These are phyloP conservation scores for Drosophila hawaiiensis DNA, from an alignment of 2,888 invertebrate species.

Conservation along the genomic window DNA sequence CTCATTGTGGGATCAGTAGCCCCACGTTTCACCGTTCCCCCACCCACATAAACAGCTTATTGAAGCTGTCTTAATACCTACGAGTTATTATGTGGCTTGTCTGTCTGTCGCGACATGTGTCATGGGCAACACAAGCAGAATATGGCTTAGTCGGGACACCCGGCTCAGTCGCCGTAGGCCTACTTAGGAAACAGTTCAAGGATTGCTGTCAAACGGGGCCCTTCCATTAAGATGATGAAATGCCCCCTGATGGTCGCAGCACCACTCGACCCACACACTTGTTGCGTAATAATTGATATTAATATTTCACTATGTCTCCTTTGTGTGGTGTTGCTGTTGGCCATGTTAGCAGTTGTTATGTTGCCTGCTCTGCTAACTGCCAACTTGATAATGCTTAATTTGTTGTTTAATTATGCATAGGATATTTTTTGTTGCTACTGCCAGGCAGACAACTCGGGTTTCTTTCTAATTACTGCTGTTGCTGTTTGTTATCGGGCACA, in stretches of 20 bases:
- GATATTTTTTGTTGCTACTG: constrained; percentile 41
- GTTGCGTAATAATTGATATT: constrained; percentile 79
- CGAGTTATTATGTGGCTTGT: constrained; percentile 28
- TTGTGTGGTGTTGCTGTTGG: constrained; percentile 9
- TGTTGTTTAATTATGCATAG: constrained; percentile 73
- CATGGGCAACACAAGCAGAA: constrained; percentile 37
- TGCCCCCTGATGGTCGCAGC: constrained; percentile 40
- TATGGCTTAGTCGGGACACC: constrained; percentile 29
- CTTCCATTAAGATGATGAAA: constrained; percentile 72
- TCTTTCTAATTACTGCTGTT: constrained; percentile 56
- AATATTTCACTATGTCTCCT: constrained; percentile 62
- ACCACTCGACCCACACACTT: constrained; percentile 50
- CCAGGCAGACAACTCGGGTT: not conserved
- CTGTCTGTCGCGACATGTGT: constrained; percentile 34
- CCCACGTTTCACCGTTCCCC: not conserved
- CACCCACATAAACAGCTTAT: not conserved
- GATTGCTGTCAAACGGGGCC: constrained; percentile 47
- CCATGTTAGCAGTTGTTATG: constrained; percentile 12
- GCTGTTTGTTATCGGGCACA: constrained; percentile 56
- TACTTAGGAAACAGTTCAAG: constrained; percentile 33
- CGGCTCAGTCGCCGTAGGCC: constrained; percentile 12
- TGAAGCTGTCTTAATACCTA: constrained; percentile 18
- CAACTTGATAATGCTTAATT: constrained; percentile 69
- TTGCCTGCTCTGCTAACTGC: constrained; percentile 1
- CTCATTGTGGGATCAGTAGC: constrained; percentile 5